These are phyloP conservation scores for Bothrops jararaca DNA, from an alignment of 2,113 vertebrate genomes.

Conservation along the genomic window DNA sequence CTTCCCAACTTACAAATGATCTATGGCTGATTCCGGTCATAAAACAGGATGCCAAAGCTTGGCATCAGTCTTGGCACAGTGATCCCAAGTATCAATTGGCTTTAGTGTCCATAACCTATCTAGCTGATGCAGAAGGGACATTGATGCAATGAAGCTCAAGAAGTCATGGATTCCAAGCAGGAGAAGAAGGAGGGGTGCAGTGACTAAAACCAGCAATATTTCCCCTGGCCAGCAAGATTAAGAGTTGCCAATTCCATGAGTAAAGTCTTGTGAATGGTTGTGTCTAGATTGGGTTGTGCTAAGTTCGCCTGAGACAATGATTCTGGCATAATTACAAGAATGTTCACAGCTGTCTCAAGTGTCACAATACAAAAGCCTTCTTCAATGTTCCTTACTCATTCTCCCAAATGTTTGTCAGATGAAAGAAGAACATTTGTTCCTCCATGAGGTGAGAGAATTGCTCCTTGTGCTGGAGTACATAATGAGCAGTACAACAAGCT, in stretches of 20 bases:
- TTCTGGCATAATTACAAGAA: background rate
- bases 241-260: background rate
- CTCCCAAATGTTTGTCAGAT: background rate
- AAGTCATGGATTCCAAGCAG: background rate
- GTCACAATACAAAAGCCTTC: background rate
- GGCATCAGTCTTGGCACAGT: background rate
- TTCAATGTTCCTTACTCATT: background rate
- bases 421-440: constrained; percentile 10
- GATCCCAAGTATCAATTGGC: background rate
- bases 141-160: background rate
- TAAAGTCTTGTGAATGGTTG: background rate
- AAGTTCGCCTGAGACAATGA: background rate
- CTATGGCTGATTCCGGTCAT: background rate
- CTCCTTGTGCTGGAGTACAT: constrained; percentile 5
- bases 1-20: background rate
- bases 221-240: background rate
- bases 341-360: background rate
- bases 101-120: background rate
- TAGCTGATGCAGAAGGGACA: background rate
- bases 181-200: background rate
- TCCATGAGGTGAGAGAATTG: constrained; percentile 6
- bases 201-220: background rate
- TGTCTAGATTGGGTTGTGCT: background rate
- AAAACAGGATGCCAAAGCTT: background rate
- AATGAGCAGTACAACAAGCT: background rate